Percentiles rank a stretch among this genome's conserved stretches.
phyloP scores from a whole-genome alignment of 2,797 vertebrate genomes.

The Vipera latastei region DNA sequence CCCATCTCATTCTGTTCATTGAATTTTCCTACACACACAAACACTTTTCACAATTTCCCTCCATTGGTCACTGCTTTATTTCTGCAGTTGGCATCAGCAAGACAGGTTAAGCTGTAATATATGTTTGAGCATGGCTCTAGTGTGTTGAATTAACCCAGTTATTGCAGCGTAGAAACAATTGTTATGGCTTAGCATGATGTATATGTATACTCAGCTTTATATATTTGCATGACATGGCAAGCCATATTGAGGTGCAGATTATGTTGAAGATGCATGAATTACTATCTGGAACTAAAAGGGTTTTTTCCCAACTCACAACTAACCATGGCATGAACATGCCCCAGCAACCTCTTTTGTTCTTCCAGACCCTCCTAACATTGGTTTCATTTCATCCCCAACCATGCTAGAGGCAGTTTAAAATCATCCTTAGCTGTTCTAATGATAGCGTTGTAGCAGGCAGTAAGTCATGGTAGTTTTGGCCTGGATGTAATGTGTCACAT shows the following conservation, averaged over 20 bases:
- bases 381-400: neutral
- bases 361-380: neutral
- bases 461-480: neutral
- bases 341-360: neutral
- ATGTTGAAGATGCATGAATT: neutral
- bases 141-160: neutral
- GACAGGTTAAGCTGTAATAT: neutral
- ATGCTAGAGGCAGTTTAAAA: neutral
- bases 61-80: neutral
- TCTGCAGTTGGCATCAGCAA: neutral
- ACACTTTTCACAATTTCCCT: neutral
- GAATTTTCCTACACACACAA: too few species aligned
- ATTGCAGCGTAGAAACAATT: neutral
- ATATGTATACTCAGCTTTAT: neutral
- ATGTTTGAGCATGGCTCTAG: neutral
- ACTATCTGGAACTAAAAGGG: neutral
- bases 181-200: neutral
- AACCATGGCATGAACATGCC: neutral
- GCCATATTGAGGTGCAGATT: neutral
- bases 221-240: neutral
- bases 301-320: neutral
- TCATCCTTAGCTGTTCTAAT: neutral
- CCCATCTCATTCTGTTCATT: neutral
- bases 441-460: neutral
- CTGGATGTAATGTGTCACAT: neutral